These are phyloP conservation scores for Pseudomyrmex sp. DNA, from an alignment of 1,140 invertebrate genomes.

Conservation along the genomic window DNA sequence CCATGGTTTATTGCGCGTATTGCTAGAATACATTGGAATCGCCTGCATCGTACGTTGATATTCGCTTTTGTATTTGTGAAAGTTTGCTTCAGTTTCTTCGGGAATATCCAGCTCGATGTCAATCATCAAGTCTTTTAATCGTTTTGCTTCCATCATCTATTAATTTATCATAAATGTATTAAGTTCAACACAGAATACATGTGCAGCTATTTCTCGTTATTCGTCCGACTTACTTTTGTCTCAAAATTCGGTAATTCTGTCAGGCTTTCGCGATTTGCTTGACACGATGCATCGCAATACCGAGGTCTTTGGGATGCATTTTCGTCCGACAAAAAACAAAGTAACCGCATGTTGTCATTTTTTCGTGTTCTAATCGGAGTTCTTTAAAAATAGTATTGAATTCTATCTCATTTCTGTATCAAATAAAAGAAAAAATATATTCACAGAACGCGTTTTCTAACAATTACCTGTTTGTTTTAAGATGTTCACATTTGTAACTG, in stretches of 20 bases:
- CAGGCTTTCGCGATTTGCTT: conserved; percentile 67
- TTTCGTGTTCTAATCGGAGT: conserved; percentile 45
- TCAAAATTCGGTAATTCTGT: conserved; percentile 35
- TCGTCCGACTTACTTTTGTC: conserved; percentile 29
- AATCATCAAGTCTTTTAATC: background rate
- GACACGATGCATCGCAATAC: conserved; percentile 73
- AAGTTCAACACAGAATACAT: conserved; percentile 1
- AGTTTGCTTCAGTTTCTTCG: conserved; percentile 60
- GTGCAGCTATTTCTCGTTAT: background rate
- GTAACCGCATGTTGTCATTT: conserved; percentile 75
- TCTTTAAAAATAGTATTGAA: conserved; percentile 44
- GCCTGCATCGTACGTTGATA: conserved; percentile 72
- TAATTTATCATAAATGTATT: background rate
- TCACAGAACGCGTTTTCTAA: background rate
- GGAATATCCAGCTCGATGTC: conserved; percentile 60
- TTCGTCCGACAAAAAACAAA: conserved; percentile 72
- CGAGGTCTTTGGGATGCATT: conserved; percentile 51
- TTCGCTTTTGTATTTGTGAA: conserved; percentile 76
- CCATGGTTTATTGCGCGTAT: conserved; percentile 82
- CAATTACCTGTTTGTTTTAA: conserved; percentile 56
- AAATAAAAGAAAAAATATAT: background rate
- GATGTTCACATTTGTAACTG: conserved; percentile 29
- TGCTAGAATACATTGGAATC: conserved; percentile 81
- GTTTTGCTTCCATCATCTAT: conserved; percentile 26
- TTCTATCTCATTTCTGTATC: conserved; percentile 34